These are phyloP conservation scores for Alosa sapidissima DNA, from an alignment of 2,797 vertebrate genomes.

Conservation along the genomic window DNA sequence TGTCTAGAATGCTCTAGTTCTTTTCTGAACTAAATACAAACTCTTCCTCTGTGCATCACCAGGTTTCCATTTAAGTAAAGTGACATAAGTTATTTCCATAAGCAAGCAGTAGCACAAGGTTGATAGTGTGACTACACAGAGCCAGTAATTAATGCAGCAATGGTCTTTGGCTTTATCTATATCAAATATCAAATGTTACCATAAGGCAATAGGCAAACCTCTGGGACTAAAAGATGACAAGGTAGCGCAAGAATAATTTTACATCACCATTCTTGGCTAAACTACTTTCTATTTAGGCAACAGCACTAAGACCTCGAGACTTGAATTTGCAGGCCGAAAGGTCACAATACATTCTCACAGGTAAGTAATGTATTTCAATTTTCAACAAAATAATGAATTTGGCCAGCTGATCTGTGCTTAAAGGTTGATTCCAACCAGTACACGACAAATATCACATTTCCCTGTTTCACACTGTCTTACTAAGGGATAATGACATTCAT, in stretches of 20 bases:
- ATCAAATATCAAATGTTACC: not conserved
- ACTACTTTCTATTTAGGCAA: not conserved
- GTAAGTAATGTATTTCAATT: not conserved
- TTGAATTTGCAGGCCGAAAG: not conserved
- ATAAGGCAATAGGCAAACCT: not conserved
- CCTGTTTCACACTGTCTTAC: slow-evolving; percentile 36
- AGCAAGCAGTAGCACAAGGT: not conserved
- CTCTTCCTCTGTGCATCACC: not conserved
- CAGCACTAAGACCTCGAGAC: not conserved
- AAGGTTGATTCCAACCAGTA: not conserved
- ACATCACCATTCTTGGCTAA: not conserved
- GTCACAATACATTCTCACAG: not conserved
- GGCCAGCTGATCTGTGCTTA: not conserved
- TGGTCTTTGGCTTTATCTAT: not conserved
- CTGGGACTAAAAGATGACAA: not conserved
- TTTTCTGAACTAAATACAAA: not conserved
- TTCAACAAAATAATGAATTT: not conserved
- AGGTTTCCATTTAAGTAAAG: not conserved
- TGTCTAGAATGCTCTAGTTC: not conserved
- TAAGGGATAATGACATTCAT: slow-evolving; percentile 60
- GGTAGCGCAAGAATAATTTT: not conserved
- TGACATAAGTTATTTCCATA: not conserved
- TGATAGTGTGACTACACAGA: not conserved
- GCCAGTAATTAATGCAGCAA: not conserved
- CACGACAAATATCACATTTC: slow-evolving; percentile 33